Conservation (phyloP, 2,113 vertebrate genomes). For the Scophthalmus maximus region DNA sequence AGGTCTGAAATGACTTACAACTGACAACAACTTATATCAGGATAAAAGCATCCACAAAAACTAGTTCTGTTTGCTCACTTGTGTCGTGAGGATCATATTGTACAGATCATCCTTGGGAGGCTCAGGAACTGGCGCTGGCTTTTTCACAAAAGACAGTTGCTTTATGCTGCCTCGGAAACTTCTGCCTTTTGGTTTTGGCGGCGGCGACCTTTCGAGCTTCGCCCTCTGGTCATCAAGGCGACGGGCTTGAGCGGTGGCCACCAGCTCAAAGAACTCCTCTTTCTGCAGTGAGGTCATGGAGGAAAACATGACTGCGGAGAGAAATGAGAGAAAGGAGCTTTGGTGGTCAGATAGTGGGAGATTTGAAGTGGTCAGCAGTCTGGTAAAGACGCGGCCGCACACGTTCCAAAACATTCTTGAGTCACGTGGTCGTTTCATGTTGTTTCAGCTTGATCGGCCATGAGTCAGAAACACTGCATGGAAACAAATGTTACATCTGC, state of each 20-base stretch:
- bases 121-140: slow-evolving; percentile 35
- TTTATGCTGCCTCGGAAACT: slow-evolving; percentile 78
- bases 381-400: not conserved
- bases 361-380: not conserved
- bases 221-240: slow-evolving; percentile 90
- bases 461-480: slow-evolving; percentile 36
- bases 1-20: too few relatives aligned
- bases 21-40: not conserved
- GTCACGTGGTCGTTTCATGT: slow-evolving; percentile 12
- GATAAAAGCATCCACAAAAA: not conserved
- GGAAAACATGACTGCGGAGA: slow-evolving; percentile 83
- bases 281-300: slow-evolving; percentile 90
- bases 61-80: slow-evolving; percentile 72
- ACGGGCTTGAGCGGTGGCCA: slow-evolving; percentile 86
- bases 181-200: slow-evolving; percentile 56
- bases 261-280: slow-evolving; percentile 89
- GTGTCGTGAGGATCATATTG: slow-evolving; percentile 87
- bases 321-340: slow-evolving; percentile 19
- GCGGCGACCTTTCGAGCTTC: slow-evolving; percentile 63
- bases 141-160: slow-evolving; percentile 67
- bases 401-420: slow-evolving; percentile 25
- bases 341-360: not conserved
- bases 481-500: slow-evolving; percentile 31
- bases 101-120: slow-evolving; percentile 88
- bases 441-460: slow-evolving; percentile 13